Conservation (phyloP, 2,888 invertebrate genomes). For the Ophion costatus region DNA sequence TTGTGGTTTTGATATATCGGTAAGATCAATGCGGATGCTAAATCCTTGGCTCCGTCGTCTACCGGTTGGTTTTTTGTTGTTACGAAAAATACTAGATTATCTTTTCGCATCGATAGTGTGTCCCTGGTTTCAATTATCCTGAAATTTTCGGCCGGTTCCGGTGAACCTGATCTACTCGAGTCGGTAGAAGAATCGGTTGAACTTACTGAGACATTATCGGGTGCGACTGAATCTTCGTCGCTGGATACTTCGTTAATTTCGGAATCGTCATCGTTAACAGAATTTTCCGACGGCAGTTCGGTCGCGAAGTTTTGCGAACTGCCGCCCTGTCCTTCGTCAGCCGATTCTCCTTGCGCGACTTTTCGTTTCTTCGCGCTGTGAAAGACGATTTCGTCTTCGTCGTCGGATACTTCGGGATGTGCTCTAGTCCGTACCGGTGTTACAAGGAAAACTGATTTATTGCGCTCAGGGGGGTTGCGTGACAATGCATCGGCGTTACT, state of each 20-base stretch:
- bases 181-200: conserved; percentile 20
- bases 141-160: background rate
- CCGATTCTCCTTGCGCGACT: background rate
- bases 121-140: conserved; percentile 30
- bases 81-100: conserved; percentile 48
- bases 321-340: background rate
- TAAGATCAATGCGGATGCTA: background rate
- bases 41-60: conserved; percentile 46
- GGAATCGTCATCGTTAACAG: background rate
- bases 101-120: conserved; percentile 40
- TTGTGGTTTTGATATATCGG: background rate
- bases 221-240: too few species aligned
- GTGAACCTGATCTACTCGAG: background rate
- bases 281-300: background rate
- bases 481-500: conserved; percentile 74
- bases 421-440: conserved; percentile 12
- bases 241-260: too few species aligned
- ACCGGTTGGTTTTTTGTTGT: conserved; percentile 29
- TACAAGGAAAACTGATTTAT: conserved; percentile 7
- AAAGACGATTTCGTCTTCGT: background rate
- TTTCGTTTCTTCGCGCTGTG: conserved; percentile 8
- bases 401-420: conserved; percentile 1
- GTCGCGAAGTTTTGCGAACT: too few species aligned
- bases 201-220: too few species aligned
- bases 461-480: conserved; percentile 44